These are phyloP conservation scores for Harpegnathos saltator DNA, from an alignment of 1,140 invertebrate genomes.

Conservation along the genomic window DNA sequence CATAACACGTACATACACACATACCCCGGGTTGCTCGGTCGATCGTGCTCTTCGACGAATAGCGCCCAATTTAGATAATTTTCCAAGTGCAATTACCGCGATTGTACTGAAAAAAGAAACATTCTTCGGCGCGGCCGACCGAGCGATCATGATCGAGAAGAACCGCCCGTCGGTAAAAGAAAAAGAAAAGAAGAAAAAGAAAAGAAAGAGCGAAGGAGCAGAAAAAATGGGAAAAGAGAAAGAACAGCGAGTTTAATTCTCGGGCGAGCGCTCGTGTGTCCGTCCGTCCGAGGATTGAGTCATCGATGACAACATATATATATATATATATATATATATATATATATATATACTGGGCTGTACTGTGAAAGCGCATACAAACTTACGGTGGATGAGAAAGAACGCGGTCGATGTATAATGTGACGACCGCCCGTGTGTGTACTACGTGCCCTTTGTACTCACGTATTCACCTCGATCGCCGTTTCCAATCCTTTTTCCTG, in stretches of 20 bases:
- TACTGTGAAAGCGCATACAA: no score
- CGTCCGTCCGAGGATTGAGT: no score
- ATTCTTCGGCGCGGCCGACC: conserved; percentile 3
- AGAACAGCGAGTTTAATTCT: no score
- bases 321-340: no score
- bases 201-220: background rate
- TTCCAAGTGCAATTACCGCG: conserved; percentile 47
- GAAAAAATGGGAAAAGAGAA: background rate
- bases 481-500: conserved; percentile 27
- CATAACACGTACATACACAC: no score
- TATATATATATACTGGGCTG: no score
- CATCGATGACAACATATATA: no score
- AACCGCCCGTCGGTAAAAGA: background rate
- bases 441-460: no score
- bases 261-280: no score
- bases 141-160: conserved; percentile 27
- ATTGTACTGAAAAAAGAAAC: conserved; percentile 23
- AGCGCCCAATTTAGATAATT: background rate
- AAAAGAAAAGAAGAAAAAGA: background rate
- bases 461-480: background rate
- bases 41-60: conserved; percentile 24
- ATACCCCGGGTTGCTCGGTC: conserved; percentile 5
- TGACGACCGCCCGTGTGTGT: no score
- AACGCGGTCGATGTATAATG: no score
- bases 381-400: no score